Evolutionary conservation across 2,888 invertebrate genomes (phyloP), one percentile per base, ranked within the genome.

Genomic region (Branchipolynoe longqiensis): DNA sequence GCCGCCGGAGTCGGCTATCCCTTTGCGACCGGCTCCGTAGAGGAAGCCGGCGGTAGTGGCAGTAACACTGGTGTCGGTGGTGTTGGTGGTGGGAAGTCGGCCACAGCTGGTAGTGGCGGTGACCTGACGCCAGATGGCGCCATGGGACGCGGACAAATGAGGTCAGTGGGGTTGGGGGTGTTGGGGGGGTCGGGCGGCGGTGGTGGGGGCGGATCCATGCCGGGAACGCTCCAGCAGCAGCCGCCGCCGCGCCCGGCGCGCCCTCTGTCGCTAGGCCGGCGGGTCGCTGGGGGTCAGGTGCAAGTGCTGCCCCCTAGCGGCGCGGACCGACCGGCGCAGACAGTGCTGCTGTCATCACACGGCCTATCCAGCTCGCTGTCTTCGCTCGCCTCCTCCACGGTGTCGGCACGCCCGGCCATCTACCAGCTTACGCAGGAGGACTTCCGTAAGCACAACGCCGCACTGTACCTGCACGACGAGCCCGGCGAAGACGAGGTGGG

Each of bases 351-450:
- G 4, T 48, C 48, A 12, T 40, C 78, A 48, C 54, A 78, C 54
- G 78, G 78, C 78, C 41, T 48, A 28, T 78, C 78, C 8, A 33
- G 48, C 31, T 78, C 78, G 6, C n/a, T 78, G 48, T 78, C 78
- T 1, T 78, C 78, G 6, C 48, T 78, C 12, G 12, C 41, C 48
- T 36, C 36, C 3, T 41, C 48, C 48, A 69, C 36, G 0, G 48
- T 28, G 38, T 48, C 48, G 28, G 25, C 31, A 28, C 18, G 78
- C n/a, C 28, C 78, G 28, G 12, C 14, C 28, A 48, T 78, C 25
- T 78, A 78, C 81, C 83, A 83, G 78, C 85, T 87, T 18, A 85
- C 83, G n/a, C 87, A 87, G 69, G 74, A 36, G 62, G 83, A 87
- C 85, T 85, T 87, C 64, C 78, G n/a, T 1, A 6, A 31, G 25